Conservation (phyloP, 2,113 vertebrate species). For the Hymenochirus boettgeri region DNA sequence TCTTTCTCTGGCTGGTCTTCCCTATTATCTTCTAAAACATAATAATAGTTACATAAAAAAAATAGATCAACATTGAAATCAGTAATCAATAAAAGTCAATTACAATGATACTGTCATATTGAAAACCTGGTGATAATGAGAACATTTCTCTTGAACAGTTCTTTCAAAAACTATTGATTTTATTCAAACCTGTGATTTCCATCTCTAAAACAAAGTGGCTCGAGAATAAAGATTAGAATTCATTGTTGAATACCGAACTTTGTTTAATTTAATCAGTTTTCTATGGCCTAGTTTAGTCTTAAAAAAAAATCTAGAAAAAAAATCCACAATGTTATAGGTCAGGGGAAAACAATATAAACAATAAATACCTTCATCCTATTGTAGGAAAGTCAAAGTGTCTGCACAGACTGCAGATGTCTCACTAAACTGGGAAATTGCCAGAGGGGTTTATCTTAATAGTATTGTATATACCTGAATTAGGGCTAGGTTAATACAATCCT, state of each 20-base stretch:
- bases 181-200: background rate
- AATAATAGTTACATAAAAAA: background rate
- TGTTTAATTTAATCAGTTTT: constrained; percentile 49
- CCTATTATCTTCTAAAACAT: background rate
- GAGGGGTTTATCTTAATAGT: constrained; percentile 55
- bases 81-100: background rate
- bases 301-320: constrained; percentile 54
- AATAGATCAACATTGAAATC: background rate
- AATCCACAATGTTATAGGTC: constrained; percentile 45
- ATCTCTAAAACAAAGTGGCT: background rate
- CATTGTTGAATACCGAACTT: background rate
- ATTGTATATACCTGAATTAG: constrained; percentile 61
- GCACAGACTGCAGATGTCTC: constrained; percentile 51
- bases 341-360: background rate
- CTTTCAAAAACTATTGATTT: background rate
- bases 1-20: background rate
- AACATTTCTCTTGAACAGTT: background rate
- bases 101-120: background rate
- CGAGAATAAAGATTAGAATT: background rate
- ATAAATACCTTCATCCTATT: constrained; percentile 54
- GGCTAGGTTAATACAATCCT: constrained; percentile 55
- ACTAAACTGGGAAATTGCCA: constrained; percentile 51
- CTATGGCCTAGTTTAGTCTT: constrained; percentile 56
- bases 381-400: constrained; percentile 51
- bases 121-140: background rate